Evolutionary conservation across 2,888 invertebrate species (phyloP).

Genomic region (Drosophila longiperda): DNA sequence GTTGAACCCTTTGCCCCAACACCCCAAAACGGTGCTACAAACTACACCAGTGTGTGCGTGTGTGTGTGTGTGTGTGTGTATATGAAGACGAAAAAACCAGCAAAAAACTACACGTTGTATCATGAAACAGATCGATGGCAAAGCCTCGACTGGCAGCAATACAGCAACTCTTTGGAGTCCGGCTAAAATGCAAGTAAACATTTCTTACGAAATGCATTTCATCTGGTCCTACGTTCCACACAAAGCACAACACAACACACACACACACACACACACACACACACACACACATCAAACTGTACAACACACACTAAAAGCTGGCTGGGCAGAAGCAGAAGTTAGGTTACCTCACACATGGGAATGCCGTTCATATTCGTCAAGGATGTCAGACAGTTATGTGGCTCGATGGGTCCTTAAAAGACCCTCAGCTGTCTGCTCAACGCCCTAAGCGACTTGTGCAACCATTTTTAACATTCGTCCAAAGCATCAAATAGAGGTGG

Average conservation of each 20-base stretch:
- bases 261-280: neutral
- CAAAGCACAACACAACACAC: neutral
- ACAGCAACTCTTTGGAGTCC: conserved; percentile 16
- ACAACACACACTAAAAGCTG: conserved; percentile 1
- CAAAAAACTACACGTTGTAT: conserved; percentile 11
- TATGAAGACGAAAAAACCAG: conserved; percentile 29
- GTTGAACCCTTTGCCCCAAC: conserved; percentile 71
- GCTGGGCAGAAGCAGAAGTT: neutral
- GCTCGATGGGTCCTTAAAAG: conserved; percentile 23
- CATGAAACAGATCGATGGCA: conserved; percentile 48
- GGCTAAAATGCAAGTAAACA: conserved; percentile 38
- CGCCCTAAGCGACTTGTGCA: conserved; percentile 12
- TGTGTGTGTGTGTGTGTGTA: conserved; percentile 8
- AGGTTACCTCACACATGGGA: neutral
- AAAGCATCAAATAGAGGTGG: neutral
- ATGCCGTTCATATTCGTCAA: conserved; percentile 17
- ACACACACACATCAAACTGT: neutral
- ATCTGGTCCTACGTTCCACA: neutral
- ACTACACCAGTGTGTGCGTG: conserved; percentile 1
- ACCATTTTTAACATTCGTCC: conserved; percentile 56
- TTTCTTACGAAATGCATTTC: neutral
- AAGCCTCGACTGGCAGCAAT: conserved; percentile 21
- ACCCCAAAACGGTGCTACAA: conserved; percentile 43
- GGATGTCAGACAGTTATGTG: conserved; percentile 1
- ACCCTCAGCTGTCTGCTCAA: conserved; percentile 7